Conservation (phyloP, 2,797 vertebrate species). For the Thalassophryne amazonica region DNA sequence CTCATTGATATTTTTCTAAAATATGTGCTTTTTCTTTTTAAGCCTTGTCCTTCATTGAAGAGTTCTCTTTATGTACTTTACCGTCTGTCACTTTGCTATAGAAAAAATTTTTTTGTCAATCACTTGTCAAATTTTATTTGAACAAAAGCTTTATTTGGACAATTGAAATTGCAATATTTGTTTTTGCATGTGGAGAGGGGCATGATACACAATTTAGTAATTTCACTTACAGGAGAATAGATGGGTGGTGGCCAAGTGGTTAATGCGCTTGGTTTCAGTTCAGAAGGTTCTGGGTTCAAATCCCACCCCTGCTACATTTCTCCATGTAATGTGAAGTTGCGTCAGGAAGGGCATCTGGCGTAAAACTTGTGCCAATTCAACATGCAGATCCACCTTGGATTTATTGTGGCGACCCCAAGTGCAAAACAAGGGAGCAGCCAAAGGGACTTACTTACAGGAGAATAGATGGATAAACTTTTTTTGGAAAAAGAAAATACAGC, state of each 20-base stretch:
- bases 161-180: constrained; percentile 15
- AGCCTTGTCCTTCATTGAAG: constrained; percentile 20
- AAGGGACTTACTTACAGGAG: no score
- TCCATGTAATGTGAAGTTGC: no score
- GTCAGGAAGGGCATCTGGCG: no score
- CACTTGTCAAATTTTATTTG: constrained; percentile 9
- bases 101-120: constrained; percentile 13
- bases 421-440: no score
- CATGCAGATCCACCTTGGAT: no score
- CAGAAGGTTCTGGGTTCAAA: no score
- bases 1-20: constrained; percentile 43
- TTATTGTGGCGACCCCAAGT: no score
- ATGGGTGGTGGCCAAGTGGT: no score
- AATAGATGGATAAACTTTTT: no score
- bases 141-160: constrained; percentile 21
- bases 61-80: constrained; percentile 57
- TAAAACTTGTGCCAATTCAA: no score
- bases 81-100: constrained; percentile 22
- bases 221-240: not conserved
- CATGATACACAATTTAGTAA: not conserved
- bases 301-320: no score
- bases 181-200: not conserved
- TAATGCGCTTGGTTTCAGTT: no score
- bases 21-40: constrained; percentile 42
- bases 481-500: not conserved